Percentiles rank a stretch among this genome's conserved stretches.
These are phyloP conservation scores for Thera obeliscata DNA, from an alignment of 2,888 invertebrate genomes.

Conservation along the genomic window DNA sequence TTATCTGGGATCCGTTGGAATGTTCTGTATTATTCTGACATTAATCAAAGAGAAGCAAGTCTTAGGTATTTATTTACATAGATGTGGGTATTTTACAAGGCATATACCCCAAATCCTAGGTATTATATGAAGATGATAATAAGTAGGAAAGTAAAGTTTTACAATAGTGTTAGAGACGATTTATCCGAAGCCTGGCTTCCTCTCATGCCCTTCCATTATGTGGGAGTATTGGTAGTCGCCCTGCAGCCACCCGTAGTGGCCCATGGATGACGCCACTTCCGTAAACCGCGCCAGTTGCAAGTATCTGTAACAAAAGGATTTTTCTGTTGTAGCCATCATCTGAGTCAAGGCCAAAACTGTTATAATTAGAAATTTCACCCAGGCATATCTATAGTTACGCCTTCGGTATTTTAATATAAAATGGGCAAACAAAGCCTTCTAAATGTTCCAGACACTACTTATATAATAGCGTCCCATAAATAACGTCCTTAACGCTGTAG, in stretches of 20 bases:
- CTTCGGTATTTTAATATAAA: too few species aligned
- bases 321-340: background rate
- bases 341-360: background rate
- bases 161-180: background rate
- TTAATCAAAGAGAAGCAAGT: too few species aligned
- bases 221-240: constrained; percentile 8
- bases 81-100: too few species aligned
- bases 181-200: constrained; percentile 17
- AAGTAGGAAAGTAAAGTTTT: background rate
- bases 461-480: too few species aligned
- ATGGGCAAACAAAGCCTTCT: too few species aligned
- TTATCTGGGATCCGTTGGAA: background rate
- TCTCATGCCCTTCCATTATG: constrained; percentile 15
- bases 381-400: too few species aligned
- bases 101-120: too few species aligned
- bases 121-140: background rate
- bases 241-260: constrained; percentile 22
- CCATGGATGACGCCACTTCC: constrained; percentile 16
- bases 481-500: too few species aligned
- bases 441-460: too few species aligned
- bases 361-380: too few species aligned
- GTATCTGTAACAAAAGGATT: constrained; percentile 8
- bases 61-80: too few species aligned
- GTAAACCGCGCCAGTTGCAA: constrained; percentile 24
- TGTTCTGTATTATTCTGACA: background rate